Base-by-base conservation (phyloP, 2,113 vertebrate genomes). In the Dromas ardeola region DNA sequence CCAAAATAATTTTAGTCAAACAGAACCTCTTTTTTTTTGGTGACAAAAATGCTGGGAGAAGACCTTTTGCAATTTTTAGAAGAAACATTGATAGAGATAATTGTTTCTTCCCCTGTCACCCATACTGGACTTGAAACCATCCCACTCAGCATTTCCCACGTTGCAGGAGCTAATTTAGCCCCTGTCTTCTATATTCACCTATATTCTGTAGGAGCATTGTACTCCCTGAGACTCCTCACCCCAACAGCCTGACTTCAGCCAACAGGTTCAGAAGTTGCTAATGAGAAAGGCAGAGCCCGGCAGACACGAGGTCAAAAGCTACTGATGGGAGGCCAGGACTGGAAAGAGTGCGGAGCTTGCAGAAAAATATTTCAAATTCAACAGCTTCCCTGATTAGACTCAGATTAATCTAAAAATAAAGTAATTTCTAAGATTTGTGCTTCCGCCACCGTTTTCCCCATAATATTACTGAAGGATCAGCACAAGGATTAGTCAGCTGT, bases 91-190 rank as follows among this genome's bases (percentile, higher is more conserved):
- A 4, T 5, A 5, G 40, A 47, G 12, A 7, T 9, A 26, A 72
- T 49, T 38, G 66, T 53, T 74, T 38, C 36, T 70, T 34, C 30
- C 42, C 15, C 26, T 15, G 12, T 11, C 22, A 21, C 22, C n/a
- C 10, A 4, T 4, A 19, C 7, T 15, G 45, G 50, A 38, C 38
- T 38, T 38, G 23, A 61, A 26, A 67, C 36, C 59, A 42, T 23
- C 59, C 76, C 32, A 21, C 13, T 8, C 70, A 11, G 22, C 2
- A 0, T 14, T 21, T 71, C 55, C 56, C 45, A 18, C 0, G 1
- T 20, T 45, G 21, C 67, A 34, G 38, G 66, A 13, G 43, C 32
- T 85, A 10, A 26, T 45, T 53, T 23, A n/a, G n/a, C 23, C 30
- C 36, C 58, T 49, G n/a, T 65, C 29, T 19, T 56, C 55, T 8